Evolutionary conservation across 2,888 invertebrate species (phyloP).

Genomic region (Chalcis sispes): DNA sequence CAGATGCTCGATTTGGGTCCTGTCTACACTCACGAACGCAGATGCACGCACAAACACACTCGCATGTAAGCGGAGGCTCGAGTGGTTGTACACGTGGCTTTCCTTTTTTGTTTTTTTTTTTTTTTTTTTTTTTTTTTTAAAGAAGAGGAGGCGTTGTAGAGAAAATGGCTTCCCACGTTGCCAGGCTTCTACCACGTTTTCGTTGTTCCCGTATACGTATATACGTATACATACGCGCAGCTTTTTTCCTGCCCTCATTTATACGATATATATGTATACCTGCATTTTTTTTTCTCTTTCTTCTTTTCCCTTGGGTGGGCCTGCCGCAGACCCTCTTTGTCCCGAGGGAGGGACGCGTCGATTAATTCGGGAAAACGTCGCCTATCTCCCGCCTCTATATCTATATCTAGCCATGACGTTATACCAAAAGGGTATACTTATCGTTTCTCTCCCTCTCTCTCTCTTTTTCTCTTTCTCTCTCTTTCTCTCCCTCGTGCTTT

Average conservation of each 20-base stretch:
- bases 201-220: background rate
- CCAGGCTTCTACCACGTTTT: slow-evolving; percentile 40
- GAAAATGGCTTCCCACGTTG: slow-evolving; percentile 47
- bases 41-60: too few species aligned
- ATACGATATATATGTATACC: slow-evolving; percentile 1
- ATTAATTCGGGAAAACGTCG: too few species aligned
- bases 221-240: background rate
- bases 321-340: background rate
- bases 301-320: background rate
- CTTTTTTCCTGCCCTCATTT: background rate
- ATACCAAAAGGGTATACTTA: too few species aligned
- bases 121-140: background rate
- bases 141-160: background rate
- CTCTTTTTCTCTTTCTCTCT: too few species aligned
- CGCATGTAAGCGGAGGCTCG: too few species aligned
- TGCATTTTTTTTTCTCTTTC: background rate
- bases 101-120: background rate
- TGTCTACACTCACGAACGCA: too few species aligned
- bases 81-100: background rate
- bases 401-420: too few species aligned
- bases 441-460: too few species aligned
- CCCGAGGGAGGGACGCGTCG: slow-evolving; percentile 4
- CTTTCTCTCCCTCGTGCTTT: too few species aligned
- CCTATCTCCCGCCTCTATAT: too few species aligned
- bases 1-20: too few species aligned